Conservation (phyloP, 2,797 vertebrate genomes). For the Microctenopoma lineatum region DNA sequence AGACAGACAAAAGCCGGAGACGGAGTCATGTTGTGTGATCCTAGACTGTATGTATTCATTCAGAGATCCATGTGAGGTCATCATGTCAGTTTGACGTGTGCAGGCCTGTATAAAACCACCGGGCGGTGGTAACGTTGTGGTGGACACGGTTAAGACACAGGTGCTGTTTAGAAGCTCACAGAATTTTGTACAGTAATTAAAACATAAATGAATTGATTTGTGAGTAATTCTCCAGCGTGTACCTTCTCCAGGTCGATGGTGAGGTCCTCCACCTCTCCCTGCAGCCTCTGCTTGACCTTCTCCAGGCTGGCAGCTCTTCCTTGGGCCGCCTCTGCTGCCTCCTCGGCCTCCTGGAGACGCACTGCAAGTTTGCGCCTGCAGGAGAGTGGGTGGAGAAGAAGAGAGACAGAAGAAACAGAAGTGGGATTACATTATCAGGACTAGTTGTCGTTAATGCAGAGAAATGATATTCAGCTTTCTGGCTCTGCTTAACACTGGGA, state of each 20-base stretch:
- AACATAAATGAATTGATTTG: no score
- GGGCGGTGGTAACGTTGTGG: no score
- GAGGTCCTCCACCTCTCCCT: conserved; percentile 83
- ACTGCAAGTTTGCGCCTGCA: conserved; percentile 76
- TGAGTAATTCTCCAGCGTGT: not conserved
- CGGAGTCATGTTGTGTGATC: not conserved
- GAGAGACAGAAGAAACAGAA: not conserved
- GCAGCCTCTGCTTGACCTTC: conserved; percentile 84
- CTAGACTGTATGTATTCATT: no score
- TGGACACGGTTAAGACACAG: no score
- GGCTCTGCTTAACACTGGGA: not conserved
- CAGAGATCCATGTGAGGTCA: no score
- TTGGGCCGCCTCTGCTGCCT: conserved; percentile 76
- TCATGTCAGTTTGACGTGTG: no score
- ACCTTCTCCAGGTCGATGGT: conserved; percentile 82
- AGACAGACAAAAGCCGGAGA: not conserved
- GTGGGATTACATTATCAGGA: conserved; percentile 12
- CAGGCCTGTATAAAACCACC: no score
- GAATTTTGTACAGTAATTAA: no score
- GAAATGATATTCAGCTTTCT: not conserved
- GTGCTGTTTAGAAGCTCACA: no score
- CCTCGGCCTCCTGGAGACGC: conserved; percentile 82
- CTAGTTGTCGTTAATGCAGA: not conserved
- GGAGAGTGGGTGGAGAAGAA: conserved; percentile 22
- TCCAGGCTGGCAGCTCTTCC: conserved; percentile 75